Conservation (phyloP, 2,797 vertebrate genomes). For the Sarcoramphus papa region DNA sequence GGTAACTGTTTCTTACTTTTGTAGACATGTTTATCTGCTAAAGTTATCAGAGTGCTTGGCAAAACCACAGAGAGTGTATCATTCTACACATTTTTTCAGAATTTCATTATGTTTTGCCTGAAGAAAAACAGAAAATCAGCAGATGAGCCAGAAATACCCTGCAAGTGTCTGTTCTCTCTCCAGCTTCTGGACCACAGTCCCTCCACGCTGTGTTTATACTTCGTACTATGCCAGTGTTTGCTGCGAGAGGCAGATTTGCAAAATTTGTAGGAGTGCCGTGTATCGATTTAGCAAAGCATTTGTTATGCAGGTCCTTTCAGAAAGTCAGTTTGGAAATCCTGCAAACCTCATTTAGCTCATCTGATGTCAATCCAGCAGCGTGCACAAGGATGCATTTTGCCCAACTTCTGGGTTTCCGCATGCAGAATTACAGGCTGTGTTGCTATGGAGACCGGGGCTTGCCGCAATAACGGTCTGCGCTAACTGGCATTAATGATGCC, state of each 20-base stretch:
- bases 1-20: neutral
- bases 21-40: neutral
- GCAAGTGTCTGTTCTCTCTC: neutral
- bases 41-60: neutral
- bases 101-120: neutral
- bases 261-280: accelerated
- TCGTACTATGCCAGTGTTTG: accelerated
- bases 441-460: neutral
- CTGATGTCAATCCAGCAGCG: accelerated
- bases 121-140: neutral
- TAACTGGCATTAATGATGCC: neutral
- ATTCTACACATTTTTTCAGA: neutral
- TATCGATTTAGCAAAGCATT: accelerated
- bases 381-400: neutral
- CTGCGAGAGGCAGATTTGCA: neutral
- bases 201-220: neutral
- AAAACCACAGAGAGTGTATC: neutral
- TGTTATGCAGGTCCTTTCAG: accelerated
- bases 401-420: neutral
- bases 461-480: accelerated
- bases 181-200: neutral
- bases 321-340: accelerated
- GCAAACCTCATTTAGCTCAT: accelerated
- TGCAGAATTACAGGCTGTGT: neutral
- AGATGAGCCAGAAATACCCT: neutral